phyloP scores from a whole-genome alignment of 2,888 invertebrate species.

The Steinernema scapterisci region DNA sequence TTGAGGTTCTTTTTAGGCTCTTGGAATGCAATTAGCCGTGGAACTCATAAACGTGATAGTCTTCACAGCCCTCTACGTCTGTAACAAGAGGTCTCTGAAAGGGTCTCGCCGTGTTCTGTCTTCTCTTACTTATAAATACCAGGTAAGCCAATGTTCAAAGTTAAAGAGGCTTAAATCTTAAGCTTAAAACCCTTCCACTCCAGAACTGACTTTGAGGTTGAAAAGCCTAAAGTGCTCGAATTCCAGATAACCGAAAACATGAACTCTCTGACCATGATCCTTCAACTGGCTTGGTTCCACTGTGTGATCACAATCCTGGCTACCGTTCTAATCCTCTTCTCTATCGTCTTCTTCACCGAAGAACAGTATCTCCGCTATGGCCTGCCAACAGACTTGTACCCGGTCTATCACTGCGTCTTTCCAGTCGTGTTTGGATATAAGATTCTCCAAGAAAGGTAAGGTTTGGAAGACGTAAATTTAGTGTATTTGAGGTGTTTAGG shows the following conservation, averaged over 20 bases:
- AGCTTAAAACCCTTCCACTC: too few relatives aligned
- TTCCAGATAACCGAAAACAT: conserved; percentile 4
- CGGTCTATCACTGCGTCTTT: background rate
- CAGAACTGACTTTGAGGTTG: too few relatives aligned
- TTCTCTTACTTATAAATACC: conserved; percentile 6
- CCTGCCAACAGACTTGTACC: conserved; percentile 12
- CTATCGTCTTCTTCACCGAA: background rate
- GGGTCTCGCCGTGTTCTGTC: background rate
- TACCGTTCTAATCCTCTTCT: background rate
- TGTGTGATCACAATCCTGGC: conserved; percentile 11
- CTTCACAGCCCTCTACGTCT: conserved; percentile 20
- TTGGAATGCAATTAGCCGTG: background rate
- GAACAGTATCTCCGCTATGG: conserved; percentile 22
- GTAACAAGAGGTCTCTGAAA: background rate
- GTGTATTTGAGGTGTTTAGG: too few relatives aligned
- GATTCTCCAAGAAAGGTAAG: background rate
- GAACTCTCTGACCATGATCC: background rate
- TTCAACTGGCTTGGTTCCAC: conserved; percentile 25
- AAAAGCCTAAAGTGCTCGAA: background rate
- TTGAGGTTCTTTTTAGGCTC: background rate
- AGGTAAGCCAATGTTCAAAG: background rate
- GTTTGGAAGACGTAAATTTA: background rate
- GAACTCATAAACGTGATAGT: conserved; percentile 1
- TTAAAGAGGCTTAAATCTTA: too few relatives aligned
- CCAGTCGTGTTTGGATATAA: background rate